Evolutionary conservation across 2,797 vertebrate genomes (phyloP), one percentile per base, ranked within the genome.

Genomic region (Salarias fasciatus): DNA sequence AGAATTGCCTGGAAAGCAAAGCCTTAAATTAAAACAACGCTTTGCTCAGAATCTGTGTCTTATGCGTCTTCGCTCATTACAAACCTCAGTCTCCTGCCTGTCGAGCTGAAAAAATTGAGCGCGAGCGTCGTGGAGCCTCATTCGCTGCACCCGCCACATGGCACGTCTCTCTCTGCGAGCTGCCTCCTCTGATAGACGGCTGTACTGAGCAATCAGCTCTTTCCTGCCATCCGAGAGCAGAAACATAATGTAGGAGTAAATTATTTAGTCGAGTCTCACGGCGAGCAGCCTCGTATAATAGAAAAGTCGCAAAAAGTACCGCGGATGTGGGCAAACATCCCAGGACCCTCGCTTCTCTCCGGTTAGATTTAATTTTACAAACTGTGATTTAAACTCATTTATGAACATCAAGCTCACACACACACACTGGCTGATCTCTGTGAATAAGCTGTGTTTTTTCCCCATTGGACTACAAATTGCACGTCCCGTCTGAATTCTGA

Each of bases 181-280:
- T 0, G 97, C 98, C 53, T 97, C 97, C 71, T 96, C 95, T n/a
- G 96, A 97, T 58, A 99, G 85, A 79, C 85, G 94, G 88, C 96
- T 95, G 36, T 98, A 99, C 78, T 94, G 96, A 43, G 93, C 93
- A 15, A 98, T 96, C 83, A 99, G 89, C 58, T 97, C 96, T 84
- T 96, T 95, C 88, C 98, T 99, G 10, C 12, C 53, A 15, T 30
- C 37, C 14, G 11, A 65, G 11, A 12, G 35, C 3, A 57, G 12
- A 10, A 28, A 38, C 18, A 77, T 43, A 41, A 52, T 11, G 41
- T 29, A 12, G 7, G 36, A 28, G 13, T 31, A 1, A 59, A 46
- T 47, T 11, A 55, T 50, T n/a, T 15, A 42, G 24, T 8, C 8
- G 2, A 12, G 8, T 30, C 36, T 65, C 6, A 58, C 49, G 40